Evolutionary conservation across 2,797 vertebrate species (phyloP).

Genomic region (Arremon aurantiirostris): DNA sequence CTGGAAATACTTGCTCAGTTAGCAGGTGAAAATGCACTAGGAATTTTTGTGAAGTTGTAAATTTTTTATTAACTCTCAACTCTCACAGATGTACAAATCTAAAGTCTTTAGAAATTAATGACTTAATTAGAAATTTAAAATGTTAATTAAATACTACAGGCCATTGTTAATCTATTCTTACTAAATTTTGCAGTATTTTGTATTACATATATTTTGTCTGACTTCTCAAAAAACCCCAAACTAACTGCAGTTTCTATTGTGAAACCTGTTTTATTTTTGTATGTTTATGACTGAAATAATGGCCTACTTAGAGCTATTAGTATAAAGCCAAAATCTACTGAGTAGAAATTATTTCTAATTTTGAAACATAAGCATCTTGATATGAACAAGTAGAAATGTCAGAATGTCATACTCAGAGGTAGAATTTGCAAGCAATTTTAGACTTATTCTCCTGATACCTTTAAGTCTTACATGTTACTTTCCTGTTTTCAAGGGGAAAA

Average conservation of each 20-base stretch:
- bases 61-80: background rate
- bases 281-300: background rate
- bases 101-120: background rate
- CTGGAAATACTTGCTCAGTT: background rate
- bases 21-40: background rate
- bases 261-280: background rate
- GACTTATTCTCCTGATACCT: background rate
- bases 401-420: background rate
- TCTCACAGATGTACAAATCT: background rate
- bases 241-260: background rate
- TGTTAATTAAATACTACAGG: background rate
- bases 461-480: background rate
- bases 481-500: background rate
- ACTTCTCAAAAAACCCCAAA: background rate
- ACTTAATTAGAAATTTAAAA: background rate
- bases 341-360: background rate
- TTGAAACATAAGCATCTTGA: background rate
- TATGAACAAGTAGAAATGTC: background rate
- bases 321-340: background rate
- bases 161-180: background rate
- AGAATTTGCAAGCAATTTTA: background rate
- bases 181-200: background rate
- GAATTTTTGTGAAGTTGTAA: background rate
- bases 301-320: background rate
- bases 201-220: background rate